Evolutionary conservation across 2,113 vertebrate genomes (phyloP).

Genomic region (Aphelocoma coerulescens): DNA sequence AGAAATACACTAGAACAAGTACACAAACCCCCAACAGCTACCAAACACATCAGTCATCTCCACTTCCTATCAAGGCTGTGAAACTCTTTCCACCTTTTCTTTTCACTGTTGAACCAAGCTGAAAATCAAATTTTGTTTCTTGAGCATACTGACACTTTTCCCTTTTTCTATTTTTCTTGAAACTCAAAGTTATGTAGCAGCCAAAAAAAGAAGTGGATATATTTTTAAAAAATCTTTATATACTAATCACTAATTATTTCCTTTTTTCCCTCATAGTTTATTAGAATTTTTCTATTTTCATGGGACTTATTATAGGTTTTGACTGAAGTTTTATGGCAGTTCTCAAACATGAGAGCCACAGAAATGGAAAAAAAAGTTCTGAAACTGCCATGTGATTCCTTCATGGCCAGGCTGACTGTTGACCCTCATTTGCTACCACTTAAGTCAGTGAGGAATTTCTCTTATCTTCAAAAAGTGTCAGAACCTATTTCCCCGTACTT

Average conservation of each 20-base stretch:
- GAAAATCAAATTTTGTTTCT: background rate
- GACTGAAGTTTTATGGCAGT: background rate
- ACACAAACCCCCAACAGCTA: background rate
- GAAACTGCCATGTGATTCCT: background rate
- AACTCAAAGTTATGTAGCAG: background rate
- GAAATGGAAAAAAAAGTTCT: background rate
- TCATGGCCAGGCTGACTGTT: background rate
- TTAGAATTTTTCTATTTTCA: background rate
- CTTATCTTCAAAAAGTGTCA: background rate
- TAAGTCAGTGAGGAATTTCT: background rate
- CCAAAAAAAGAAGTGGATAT: background rate
- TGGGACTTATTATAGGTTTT: background rate
- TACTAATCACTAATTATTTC: background rate
- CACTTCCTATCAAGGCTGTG: accelerated
- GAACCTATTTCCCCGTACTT: background rate
- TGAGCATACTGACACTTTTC: background rate
- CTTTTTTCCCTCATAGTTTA: background rate
- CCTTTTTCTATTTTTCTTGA: background rate
- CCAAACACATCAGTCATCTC: background rate
- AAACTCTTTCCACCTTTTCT: background rate
- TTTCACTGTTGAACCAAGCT: background rate
- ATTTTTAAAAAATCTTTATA: background rate
- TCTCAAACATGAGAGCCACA: background rate
- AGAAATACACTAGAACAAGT: background rate
- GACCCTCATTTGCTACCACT: background rate